A percentile compares a stretch with the other conserved stretches of the same genome.
Evolutionary conservation across 1,140 invertebrate species (phyloP).

Genomic region (Zophobas morio): DNA sequence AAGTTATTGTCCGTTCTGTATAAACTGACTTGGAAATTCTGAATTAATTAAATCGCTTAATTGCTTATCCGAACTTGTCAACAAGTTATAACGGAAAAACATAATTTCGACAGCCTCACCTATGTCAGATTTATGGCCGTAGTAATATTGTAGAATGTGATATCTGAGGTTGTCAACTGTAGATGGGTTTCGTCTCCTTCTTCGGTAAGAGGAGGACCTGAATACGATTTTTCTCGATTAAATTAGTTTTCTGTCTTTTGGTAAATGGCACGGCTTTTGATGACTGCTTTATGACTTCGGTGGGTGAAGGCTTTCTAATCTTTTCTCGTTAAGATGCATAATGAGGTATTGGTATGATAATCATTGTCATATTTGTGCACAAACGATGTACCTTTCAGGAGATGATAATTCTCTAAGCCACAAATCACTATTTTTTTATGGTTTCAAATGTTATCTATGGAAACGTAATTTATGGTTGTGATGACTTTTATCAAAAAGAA

Average conservation of each 20-base stretch:
- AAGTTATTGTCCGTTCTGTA: not conserved
- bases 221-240: slow-evolving; percentile 20
- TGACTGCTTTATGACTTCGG: not conserved
- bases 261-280: slow-evolving; percentile 12
- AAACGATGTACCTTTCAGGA: no score
- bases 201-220: not conserved
- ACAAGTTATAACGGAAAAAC: slow-evolving; percentile 30
- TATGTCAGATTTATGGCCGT: slow-evolving; percentile 13
- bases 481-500: no score
- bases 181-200: not conserved
- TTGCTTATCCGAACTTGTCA: slow-evolving; percentile 19
- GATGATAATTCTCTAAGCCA: no score
- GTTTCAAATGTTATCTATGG: no score
- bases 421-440: no score
- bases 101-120: slow-evolving; percentile 28
- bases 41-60: slow-evolving; percentile 38
- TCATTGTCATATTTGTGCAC: no score
- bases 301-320: slow-evolving; percentile 6
- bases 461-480: no score
- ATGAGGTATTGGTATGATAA: no score
- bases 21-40: not conserved
- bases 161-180: not conserved
- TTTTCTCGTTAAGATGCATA: not conserved
- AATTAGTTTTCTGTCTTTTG: slow-evolving; percentile 23
- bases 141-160: slow-evolving; percentile 11